phyloP scores from a whole-genome alignment of 1,140 invertebrate genomes.

The Chymomyza costata region DNA sequence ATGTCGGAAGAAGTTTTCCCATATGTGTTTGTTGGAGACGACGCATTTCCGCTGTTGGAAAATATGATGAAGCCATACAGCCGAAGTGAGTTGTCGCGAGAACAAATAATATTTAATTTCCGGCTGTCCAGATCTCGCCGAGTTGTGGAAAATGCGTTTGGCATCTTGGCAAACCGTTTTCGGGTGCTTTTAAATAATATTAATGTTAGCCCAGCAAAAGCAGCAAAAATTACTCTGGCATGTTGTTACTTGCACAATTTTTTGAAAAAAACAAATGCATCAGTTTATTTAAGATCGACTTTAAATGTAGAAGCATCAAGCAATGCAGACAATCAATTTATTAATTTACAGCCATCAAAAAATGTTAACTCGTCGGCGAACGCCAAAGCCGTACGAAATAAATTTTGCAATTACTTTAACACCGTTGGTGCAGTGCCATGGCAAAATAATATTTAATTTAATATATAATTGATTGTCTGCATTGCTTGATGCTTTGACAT shows the following conservation, averaged over 20 bases:
- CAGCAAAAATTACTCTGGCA: constrained; percentile 1
- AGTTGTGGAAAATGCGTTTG: constrained; percentile 75
- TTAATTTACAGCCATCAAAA: too few species aligned
- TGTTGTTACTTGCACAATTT: too few species aligned
- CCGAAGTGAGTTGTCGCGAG: constrained; percentile 24
- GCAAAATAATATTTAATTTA: too few species aligned
- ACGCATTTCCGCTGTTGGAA: constrained; percentile 60
- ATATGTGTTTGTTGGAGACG: too few species aligned
- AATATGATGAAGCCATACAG: constrained; percentile 67
- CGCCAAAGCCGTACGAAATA: neutral
- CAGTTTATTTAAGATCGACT: too few species aligned
- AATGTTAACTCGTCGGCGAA: neutral
- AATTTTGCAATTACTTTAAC: too few species aligned
- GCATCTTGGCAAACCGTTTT: constrained; percentile 75
- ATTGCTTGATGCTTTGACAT: too few species aligned
- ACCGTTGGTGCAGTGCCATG: neutral
- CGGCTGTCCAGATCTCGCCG: constrained; percentile 62
- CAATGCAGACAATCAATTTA: too few species aligned
- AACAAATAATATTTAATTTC: constrained; percentile 75
- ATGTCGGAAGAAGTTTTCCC: constrained; percentile 23
- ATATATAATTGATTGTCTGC: too few species aligned
- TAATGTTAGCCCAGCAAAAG: constrained; percentile 1
- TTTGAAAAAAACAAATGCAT: too few species aligned
- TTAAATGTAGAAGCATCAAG: too few species aligned
- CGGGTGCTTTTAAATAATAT: constrained; percentile 71